phyloP scores from a whole-genome alignment of 1,140 invertebrate genomes.

The Homalodisca vitripennis region DNA sequence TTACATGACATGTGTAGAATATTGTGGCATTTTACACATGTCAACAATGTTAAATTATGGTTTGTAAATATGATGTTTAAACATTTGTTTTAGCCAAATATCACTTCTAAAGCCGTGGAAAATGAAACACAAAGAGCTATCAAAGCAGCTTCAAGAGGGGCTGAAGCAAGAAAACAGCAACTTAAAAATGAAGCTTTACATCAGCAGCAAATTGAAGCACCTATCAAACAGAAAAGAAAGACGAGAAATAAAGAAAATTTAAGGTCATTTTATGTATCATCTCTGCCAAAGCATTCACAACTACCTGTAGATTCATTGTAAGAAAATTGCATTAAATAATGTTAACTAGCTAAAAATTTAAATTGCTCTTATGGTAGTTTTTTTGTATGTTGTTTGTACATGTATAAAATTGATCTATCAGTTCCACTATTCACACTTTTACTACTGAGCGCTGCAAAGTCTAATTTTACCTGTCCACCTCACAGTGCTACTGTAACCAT shows the following conservation, averaged over 20 bases:
- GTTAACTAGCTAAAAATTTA: no score
- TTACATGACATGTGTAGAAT: not conserved
- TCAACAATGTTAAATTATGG: not conserved
- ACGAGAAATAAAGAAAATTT: constrained; percentile 11
- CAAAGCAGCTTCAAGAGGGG: not conserved
- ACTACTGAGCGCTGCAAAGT: no score
- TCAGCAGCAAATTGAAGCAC: not conserved
- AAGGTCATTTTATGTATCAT: not conserved
- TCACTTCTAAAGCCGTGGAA: not conserved
- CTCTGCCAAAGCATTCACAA: not conserved
- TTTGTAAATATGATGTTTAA: not conserved
- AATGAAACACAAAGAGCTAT: not conserved
- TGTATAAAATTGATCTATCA: not conserved
- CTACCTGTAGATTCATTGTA: not conserved
- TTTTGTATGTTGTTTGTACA: not conserved
- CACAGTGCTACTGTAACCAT: no score
- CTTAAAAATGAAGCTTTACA: not conserved
- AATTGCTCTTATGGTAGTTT: not conserved
- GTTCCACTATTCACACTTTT: not conserved
- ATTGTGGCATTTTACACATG: not conserved
- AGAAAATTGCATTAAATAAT: not conserved
- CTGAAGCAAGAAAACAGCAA: not conserved
- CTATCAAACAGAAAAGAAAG: not conserved
- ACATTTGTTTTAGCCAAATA: constrained; percentile 8
- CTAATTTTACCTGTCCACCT: no score